Percentiles rank a stretch among this genome's conserved stretches.
Conservation (phyloP, 1,140 invertebrate genomes). For the Drosophila murphyi region DNA sequence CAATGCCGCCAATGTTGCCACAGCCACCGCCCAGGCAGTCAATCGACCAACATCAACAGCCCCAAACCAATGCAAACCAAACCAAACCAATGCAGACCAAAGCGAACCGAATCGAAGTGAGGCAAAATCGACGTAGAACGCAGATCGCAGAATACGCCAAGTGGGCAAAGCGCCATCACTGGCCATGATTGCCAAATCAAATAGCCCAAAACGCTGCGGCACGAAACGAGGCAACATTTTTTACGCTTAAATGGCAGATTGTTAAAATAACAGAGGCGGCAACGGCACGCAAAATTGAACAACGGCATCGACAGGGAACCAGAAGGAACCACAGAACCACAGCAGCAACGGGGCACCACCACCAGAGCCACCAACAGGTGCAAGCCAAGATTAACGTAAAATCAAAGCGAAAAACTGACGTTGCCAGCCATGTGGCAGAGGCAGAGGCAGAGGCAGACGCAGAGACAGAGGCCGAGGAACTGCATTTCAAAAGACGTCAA, state of each 20-base stretch:
- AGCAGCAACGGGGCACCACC: slow-evolving; percentile 20
- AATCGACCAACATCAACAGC: neutral
- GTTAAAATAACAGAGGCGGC: slow-evolving; percentile 83
- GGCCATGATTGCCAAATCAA: slow-evolving; percentile 79
- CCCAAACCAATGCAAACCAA: slow-evolving; percentile 23
- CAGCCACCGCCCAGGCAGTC: slow-evolving; percentile 49
- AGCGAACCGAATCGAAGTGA: slow-evolving; percentile 48
- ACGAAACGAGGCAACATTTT: slow-evolving; percentile 83
- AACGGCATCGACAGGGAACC: slow-evolving; percentile 71
- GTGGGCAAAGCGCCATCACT: slow-evolving; percentile 59
- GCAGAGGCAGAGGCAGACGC: slow-evolving; percentile 1
- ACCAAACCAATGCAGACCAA: slow-evolving; percentile 27
- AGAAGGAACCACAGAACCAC: slow-evolving; percentile 38
- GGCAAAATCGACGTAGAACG: slow-evolving; percentile 51
- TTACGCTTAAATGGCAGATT: slow-evolving; percentile 83
- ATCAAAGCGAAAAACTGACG: slow-evolving; percentile 76
- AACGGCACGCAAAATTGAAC: slow-evolving; percentile 82
- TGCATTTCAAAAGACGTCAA: slow-evolving; percentile 18
- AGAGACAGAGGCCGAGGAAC: slow-evolving; percentile 4
- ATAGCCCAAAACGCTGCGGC: slow-evolving; percentile 81
- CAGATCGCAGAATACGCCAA: slow-evolving; percentile 65
- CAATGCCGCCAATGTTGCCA: slow-evolving; percentile 60
- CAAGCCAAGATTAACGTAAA: slow-evolving; percentile 79
- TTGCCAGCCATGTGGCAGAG: slow-evolving; percentile 39
- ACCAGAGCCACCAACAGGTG: slow-evolving; percentile 61